These are phyloP conservation scores for Littorina saxatilis DNA, from an alignment of 1,140 invertebrate species.

Conservation along the genomic window DNA sequence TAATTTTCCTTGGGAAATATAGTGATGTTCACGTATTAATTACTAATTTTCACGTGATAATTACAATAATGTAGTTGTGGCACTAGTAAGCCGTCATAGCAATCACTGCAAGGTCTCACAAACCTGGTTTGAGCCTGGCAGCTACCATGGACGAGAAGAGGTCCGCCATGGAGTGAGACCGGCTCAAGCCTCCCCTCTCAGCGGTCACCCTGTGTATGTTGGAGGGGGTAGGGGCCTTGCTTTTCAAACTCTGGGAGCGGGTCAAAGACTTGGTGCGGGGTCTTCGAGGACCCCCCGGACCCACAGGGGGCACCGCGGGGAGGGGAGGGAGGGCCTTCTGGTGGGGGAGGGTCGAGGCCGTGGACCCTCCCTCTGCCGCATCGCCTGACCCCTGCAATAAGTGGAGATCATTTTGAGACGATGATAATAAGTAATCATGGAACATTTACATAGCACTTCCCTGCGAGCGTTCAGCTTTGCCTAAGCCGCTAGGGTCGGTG, in stretches of 20 bases:
- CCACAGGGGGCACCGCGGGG: slow-evolving; percentile 21
- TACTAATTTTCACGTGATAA: too few relatives aligned
- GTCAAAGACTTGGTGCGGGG: background rate
- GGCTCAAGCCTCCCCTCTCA: too few relatives aligned
- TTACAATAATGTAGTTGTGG: too few relatives aligned
- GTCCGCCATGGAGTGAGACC: background rate
- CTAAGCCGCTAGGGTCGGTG: too few relatives aligned
- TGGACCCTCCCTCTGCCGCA: background rate
- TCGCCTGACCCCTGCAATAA: background rate
- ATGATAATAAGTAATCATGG: too few relatives aligned
- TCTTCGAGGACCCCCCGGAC: background rate
- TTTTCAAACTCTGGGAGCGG: background rate
- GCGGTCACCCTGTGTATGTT: too few relatives aligned
- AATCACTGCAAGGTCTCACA: too few relatives aligned
- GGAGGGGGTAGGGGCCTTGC: background rate
- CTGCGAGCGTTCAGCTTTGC: background rate
- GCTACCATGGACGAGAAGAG: background rate
- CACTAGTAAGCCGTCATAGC: too few relatives aligned
- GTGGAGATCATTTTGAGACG: background rate
- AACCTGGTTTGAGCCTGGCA: background rate
- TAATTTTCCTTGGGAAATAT: too few relatives aligned
- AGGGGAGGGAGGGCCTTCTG: slow-evolving; percentile 18
- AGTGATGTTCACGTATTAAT: too few relatives aligned
- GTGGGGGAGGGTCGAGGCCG: background rate
- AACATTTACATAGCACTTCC: background rate